Evolutionary conservation across 2,113 vertebrate genomes (phyloP).

Genomic region (Tor tambroides): DNA sequence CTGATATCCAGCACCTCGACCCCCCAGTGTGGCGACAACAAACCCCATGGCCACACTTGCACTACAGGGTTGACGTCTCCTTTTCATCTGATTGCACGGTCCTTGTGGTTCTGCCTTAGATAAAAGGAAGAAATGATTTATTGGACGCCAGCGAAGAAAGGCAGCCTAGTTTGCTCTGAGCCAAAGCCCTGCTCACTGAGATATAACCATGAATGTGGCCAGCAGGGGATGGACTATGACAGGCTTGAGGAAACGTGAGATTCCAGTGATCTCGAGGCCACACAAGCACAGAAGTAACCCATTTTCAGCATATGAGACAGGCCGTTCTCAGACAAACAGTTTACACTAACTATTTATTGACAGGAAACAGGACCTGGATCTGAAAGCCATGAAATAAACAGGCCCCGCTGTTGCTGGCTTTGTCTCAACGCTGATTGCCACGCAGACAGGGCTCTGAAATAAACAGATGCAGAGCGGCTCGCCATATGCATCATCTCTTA

Average conservation of each 20-base stretch:
- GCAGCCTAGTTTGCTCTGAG: slow-evolving; percentile 45
- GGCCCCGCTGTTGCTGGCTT: slow-evolving; percentile 34
- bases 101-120: slow-evolving; percentile 48
- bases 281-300: neutral
- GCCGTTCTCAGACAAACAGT: slow-evolving; percentile 9
- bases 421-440: slow-evolving; percentile 14
- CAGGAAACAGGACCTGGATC: slow-evolving; percentile 18
- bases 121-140: slow-evolving; percentile 60
- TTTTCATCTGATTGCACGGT: slow-evolving; percentile 60
- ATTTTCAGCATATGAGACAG: neutral
- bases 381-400: slow-evolving; percentile 31
- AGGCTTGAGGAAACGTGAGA: slow-evolving; percentile 39
- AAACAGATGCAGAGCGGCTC: slow-evolving; percentile 11
- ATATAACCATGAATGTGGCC: slow-evolving; percentile 43
- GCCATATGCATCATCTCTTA: slow-evolving; percentile 34
- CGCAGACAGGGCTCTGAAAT: slow-evolving; percentile 30
- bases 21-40: slow-evolving; percentile 31
- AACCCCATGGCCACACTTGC: slow-evolving; percentile 35
- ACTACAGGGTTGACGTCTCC: slow-evolving; percentile 49
- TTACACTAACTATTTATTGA: slow-evolving; percentile 37
- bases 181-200: slow-evolving; percentile 47
- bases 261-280: neutral
- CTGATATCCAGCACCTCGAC: slow-evolving; percentile 49
- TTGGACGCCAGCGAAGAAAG: slow-evolving; percentile 47
- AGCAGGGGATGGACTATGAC: slow-evolving; percentile 47